Base-by-base conservation (phyloP, 2,113 vertebrate genomes). In the Empidonax alnorum region DNA sequence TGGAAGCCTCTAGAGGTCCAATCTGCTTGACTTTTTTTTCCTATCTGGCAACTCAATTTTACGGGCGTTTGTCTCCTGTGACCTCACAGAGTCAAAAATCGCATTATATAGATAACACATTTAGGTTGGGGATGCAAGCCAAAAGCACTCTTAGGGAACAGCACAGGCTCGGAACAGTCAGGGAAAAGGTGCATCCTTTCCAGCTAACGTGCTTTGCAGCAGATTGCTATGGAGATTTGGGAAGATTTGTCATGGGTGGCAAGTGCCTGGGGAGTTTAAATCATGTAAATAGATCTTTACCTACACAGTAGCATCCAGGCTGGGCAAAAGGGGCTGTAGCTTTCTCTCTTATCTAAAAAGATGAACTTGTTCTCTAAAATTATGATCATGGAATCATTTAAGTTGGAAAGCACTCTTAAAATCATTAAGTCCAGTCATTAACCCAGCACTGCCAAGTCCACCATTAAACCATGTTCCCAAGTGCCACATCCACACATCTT, bases 211-310 rank as follows among this genome's bases (percentile, higher is more conserved):
- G 41, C 37, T 69, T 68, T 81, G 65, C 65, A 87, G 65, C 68
- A 82, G n/a, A 94, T 89, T 85, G 78, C 89, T 85, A 49, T 89
- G 87, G 74, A 83, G 78, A 83, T 82, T 5, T 46, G 61, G 66
- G 53, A 76, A 69, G 52, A 83, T 94, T 52, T 85, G 56, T 92
- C 76, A 67, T 44, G 55, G 35, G 20, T 61, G 37, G 65, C 23
- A 76, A 93, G 66, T 0, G 11, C 80, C 62, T 65, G 62, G 41
- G 58, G 65, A 79, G 28, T 39, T 71, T 56, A 50, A 84, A 77
- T n/a, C 5, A 44, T 16, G 27, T 53, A 82, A 87, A 79, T 37
- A 87, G 30, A 82, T 87, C n/a, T 31, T 79, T 89, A 87, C 58
- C n/a, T 65, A 42, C 65, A 81, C 61, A 56, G 52, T 5, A 81